phyloP scores from a whole-genome alignment of 2,113 vertebrate genomes.

The Chascanopsetta lugubris region DNA sequence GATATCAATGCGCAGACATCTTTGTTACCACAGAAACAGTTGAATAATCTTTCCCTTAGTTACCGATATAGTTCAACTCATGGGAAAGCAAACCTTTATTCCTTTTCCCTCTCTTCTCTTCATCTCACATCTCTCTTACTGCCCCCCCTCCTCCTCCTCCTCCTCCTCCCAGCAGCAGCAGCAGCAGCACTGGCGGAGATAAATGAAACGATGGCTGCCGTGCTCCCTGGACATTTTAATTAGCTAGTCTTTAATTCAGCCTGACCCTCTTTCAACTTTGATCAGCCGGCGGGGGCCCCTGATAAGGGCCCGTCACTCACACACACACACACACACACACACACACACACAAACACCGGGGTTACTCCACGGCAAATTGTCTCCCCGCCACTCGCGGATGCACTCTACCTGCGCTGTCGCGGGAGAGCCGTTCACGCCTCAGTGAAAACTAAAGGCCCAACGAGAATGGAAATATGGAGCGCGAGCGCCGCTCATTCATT shows the following conservation, averaged over 20 bases:
- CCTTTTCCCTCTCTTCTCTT: constrained; percentile 9
- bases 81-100: constrained; percentile 35
- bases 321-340: constrained; percentile 70
- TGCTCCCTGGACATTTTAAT: constrained; percentile 82
- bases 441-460: constrained; percentile 62
- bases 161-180: too few relatives aligned
- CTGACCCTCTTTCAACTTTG: constrained; percentile 80
- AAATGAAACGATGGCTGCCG: constrained; percentile 58
- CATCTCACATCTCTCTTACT: constrained; percentile 52
- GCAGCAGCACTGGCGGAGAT: constrained; percentile 49
- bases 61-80: constrained; percentile 49
- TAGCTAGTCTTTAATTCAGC: constrained; percentile 80
- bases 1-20: constrained; percentile 12
- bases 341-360: constrained; percentile 63
- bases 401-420: constrained; percentile 49
- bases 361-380: constrained; percentile 62
- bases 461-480: constrained; percentile 40
- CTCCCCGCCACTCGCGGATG: constrained; percentile 43
- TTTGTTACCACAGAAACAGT: constrained; percentile 9
- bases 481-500: constrained; percentile 47
- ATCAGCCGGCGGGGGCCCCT: constrained; percentile 65
- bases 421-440: constrained; percentile 51
- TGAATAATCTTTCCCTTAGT: constrained; percentile 20
- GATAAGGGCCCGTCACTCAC: constrained; percentile 81
- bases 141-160: too few relatives aligned